Evolutionary conservation across 2,113 vertebrate species (phyloP).

Genomic region (Numida meleagris): DNA sequence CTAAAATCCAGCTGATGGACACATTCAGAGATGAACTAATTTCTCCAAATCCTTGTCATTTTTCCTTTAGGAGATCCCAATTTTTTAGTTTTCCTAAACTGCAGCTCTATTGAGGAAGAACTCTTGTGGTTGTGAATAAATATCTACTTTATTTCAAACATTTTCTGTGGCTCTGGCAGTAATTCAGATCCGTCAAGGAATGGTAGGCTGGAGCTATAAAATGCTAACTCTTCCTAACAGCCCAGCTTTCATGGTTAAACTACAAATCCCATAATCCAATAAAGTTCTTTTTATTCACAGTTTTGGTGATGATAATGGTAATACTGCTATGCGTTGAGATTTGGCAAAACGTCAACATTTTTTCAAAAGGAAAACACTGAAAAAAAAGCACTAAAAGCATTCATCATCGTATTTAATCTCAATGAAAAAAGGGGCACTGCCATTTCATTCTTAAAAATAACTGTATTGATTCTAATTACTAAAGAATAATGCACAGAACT

Average conservation of each 20-base stretch:
- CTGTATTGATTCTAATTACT: background rate
- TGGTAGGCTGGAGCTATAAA: background rate
- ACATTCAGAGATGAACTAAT: background rate
- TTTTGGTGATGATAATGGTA: background rate
- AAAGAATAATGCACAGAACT: background rate
- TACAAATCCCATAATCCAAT: background rate
- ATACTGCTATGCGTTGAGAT: background rate
- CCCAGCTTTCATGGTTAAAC: background rate
- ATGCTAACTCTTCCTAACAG: background rate
- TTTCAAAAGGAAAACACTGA: background rate
- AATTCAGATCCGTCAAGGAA: too few species aligned
- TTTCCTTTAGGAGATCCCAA: background rate
- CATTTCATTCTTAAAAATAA: background rate
- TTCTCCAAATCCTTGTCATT: background rate
- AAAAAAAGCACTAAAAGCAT: background rate
- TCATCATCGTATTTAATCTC: background rate
- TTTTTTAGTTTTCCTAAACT: background rate
- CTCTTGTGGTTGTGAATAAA: background rate
- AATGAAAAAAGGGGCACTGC: background rate
- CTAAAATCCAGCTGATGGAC: background rate
- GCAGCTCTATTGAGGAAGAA: background rate
- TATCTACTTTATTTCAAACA: background rate
- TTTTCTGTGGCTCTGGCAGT: background rate
- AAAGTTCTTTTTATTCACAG: background rate
- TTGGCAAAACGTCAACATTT: too few species aligned